Conservation (phyloP, 2,888 invertebrate species). For the Xestoiulus laeticollis region DNA sequence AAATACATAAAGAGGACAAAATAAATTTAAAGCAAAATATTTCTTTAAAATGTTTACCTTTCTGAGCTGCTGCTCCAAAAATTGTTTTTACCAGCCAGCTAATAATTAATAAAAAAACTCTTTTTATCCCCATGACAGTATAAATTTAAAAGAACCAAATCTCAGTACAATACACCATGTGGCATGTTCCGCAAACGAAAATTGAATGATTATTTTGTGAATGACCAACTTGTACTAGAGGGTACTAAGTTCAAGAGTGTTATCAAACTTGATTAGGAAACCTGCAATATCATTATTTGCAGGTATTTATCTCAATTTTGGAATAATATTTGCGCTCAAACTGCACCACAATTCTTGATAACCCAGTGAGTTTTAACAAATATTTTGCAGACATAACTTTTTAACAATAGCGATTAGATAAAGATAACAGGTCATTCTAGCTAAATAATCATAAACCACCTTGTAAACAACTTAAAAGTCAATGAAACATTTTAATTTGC, state of each 20-base stretch:
- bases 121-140: background rate
- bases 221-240: background rate
- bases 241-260: background rate
- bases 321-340: background rate
- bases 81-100: background rate
- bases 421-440: background rate
- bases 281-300: background rate
- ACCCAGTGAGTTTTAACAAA: background rate
- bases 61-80: constrained; percentile 1
- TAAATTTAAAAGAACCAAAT: background rate
- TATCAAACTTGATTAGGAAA: background rate
- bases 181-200: background rate
- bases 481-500: too few species aligned
- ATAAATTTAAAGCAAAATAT: background rate
- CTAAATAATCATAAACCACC: background rate
- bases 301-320: background rate
- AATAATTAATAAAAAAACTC: too few species aligned
- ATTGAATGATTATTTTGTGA: background rate
- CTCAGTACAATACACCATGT: background rate
- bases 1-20: background rate
- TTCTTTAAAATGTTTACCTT: background rate
- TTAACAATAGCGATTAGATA: background rate
- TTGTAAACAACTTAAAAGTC: too few species aligned
- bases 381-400: background rate
- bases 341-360: background rate